phyloP scores from a whole-genome alignment of 2,797 vertebrate species.

The Girardinus metallicus region DNA sequence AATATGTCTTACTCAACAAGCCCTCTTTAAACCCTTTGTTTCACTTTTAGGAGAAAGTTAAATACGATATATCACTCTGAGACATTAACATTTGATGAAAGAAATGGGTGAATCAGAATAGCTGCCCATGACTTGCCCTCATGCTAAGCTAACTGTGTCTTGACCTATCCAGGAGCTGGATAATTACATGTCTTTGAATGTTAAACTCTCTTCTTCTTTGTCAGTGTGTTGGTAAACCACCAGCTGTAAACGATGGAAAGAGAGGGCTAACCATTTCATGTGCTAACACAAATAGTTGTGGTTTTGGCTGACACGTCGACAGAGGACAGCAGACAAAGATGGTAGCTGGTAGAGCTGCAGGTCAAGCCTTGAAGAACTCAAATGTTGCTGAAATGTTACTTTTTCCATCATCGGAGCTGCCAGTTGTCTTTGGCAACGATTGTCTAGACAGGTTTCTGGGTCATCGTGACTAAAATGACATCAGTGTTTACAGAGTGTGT shows the following conservation, averaged over 20 bases:
- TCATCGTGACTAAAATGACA: slow-evolving; percentile 63
- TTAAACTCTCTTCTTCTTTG: slow-evolving; percentile 10
- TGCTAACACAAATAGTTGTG: slow-evolving; percentile 59
- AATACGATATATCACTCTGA: background rate
- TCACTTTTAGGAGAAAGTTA: background rate
- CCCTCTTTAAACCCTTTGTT: background rate
- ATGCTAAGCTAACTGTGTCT: slow-evolving; percentile 11
- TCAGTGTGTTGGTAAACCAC: slow-evolving; percentile 39
- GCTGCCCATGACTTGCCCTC: background rate
- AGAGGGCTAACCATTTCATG: slow-evolving; percentile 50
- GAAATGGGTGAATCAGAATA: background rate
- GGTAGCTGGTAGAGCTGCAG: slow-evolving; percentile 27
- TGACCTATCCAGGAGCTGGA: background rate
- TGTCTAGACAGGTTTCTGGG: slow-evolving; percentile 63
- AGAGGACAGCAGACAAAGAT: slow-evolving; percentile 30
- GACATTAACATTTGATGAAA: background rate
- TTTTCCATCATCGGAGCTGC: slow-evolving; percentile 45
- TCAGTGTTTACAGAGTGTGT: slow-evolving; percentile 59
- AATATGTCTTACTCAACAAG: background rate
- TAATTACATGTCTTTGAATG: background rate
- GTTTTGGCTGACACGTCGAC: slow-evolving; percentile 55
- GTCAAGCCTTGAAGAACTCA: slow-evolving; percentile 40
- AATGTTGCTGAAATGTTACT: slow-evolving; percentile 56
- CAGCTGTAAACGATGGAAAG: slow-evolving; percentile 60
- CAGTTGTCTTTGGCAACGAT: slow-evolving; percentile 57